A percentile compares a stretch with the other conserved stretches of the same genome.
Evolutionary conservation across 23 tunicate genomes (phyloP).

Genomic region (Oikopleura dioica): DNA sequence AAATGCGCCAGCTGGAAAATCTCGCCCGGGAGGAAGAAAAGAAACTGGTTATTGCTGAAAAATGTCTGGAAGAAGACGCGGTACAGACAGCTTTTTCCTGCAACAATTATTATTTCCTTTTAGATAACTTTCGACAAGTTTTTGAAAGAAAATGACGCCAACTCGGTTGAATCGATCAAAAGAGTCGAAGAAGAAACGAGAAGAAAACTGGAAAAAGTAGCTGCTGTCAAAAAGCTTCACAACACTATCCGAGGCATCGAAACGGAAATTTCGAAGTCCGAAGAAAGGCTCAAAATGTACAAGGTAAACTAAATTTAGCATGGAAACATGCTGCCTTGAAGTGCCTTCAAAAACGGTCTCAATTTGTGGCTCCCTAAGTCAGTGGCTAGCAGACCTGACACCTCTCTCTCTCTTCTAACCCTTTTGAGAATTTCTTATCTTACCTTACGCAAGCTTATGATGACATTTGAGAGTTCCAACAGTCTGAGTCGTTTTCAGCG

Average conservation of each 20-base stretch:
- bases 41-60: slow-evolving; percentile 69
- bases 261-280: slow-evolving; percentile 84
- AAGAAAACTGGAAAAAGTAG: slow-evolving; percentile 71
- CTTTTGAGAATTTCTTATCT: no score
- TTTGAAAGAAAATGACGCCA: slow-evolving; percentile 80
- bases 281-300: slow-evolving; percentile 49
- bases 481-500: no score
- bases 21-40: slow-evolving; percentile 67
- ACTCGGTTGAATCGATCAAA: slow-evolving; percentile 86
- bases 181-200: slow-evolving; percentile 84
- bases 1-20: slow-evolving; percentile 71
- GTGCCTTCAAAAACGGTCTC: no score
- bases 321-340: no score
- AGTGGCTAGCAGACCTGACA: no score
- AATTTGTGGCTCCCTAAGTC: no score
- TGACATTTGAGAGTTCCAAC: no score
- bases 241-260: slow-evolving; percentile 53
- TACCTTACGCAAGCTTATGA: no score
- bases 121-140: slow-evolving; percentile 85
- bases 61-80: slow-evolving; percentile 83
- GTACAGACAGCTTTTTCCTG: no score
- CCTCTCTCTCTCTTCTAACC: no score
- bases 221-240: slow-evolving; percentile 62
- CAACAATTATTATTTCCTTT: no score
- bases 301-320: no score